A percentile compares a stretch with the other conserved stretches of the same genome.
Conservation (phyloP, 2,888 invertebrate species). For the Chironomus riparius region DNA sequence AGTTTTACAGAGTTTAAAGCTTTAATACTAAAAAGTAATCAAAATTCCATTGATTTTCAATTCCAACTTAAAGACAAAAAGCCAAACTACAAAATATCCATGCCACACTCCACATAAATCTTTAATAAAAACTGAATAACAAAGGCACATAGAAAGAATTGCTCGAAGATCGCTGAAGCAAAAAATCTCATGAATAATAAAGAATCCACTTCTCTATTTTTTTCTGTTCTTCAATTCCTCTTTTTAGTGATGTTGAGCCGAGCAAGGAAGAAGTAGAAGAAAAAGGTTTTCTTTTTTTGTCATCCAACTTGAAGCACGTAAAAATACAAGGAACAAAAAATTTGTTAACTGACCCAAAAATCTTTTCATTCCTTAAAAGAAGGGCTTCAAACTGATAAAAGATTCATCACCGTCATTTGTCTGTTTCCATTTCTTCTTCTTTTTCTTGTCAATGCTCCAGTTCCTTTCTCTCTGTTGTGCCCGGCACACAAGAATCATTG, state of each 20-base stretch:
- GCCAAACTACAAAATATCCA: too few relatives aligned
- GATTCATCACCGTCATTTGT: conserved; percentile 9
- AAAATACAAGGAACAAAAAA: conserved; percentile 5
- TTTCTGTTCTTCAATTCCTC: not conserved
- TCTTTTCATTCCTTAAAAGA: not conserved
- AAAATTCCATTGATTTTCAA: too few relatives aligned
- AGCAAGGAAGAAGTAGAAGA: not conserved
- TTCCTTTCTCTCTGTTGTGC: not conserved
- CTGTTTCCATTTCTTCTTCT: conserved; percentile 2
- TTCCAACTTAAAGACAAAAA: too few relatives aligned
- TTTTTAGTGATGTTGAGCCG: not conserved
- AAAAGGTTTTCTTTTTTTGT: conserved; percentile 15
- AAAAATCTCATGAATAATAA: conserved; percentile 25
- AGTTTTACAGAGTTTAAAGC: too few relatives aligned
- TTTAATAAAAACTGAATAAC: not conserved
- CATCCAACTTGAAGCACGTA: conserved; percentile 13
- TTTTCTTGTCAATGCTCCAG: not conserved
- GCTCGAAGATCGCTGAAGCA: not conserved
- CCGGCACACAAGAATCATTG: not conserved
- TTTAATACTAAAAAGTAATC: too few relatives aligned
- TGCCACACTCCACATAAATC: too few relatives aligned
- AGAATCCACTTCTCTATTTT: conserved; percentile 7
- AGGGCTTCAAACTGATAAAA: conserved; percentile 6
- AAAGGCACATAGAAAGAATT: not conserved
- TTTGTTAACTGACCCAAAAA: conserved; percentile 26